These are phyloP conservation scores for Brienomyrus brachyistius DNA, from an alignment of 2,113 vertebrate species.

Conservation along the genomic window DNA sequence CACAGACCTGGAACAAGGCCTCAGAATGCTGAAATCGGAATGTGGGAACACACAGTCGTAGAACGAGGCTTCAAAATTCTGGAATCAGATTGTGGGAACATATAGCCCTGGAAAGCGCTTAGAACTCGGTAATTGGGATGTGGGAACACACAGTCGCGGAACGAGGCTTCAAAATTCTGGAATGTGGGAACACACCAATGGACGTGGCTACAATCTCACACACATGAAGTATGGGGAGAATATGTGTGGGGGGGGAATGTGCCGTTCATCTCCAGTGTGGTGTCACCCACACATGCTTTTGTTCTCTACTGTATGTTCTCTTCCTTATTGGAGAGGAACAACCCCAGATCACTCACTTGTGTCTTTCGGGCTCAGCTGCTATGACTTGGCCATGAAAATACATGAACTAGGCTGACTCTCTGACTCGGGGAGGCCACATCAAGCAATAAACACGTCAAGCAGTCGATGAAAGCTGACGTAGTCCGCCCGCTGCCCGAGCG, in stretches of 20 bases:
- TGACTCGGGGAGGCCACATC: no score
- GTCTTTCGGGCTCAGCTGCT: neutral
- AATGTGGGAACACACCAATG: neutral
- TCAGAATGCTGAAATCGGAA: neutral
- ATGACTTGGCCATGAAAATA: neutral
- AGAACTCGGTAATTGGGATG: no score
- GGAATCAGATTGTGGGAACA: neutral
- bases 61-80: no score
- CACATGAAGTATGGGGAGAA: neutral
- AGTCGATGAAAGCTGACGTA: neutral
- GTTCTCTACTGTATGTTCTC: neutral
- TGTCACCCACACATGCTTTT: neutral
- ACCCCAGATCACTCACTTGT: neutral
- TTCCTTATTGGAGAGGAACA: neutral
- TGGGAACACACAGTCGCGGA: no score
- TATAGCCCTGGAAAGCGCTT: no score
- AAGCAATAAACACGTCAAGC: neutral
- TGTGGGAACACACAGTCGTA: neutral
- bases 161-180: no score
- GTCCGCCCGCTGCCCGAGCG: neutral
- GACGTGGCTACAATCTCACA: neutral
- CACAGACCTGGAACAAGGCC: no score
- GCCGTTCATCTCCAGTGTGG: neutral
- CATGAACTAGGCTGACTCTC: neutral
- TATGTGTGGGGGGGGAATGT: neutral